Percentiles rank a stretch among this genome's conserved stretches.
These are phyloP conservation scores for Zingel zingel DNA, from an alignment of 2,113 vertebrate species.

Conservation along the genomic window DNA sequence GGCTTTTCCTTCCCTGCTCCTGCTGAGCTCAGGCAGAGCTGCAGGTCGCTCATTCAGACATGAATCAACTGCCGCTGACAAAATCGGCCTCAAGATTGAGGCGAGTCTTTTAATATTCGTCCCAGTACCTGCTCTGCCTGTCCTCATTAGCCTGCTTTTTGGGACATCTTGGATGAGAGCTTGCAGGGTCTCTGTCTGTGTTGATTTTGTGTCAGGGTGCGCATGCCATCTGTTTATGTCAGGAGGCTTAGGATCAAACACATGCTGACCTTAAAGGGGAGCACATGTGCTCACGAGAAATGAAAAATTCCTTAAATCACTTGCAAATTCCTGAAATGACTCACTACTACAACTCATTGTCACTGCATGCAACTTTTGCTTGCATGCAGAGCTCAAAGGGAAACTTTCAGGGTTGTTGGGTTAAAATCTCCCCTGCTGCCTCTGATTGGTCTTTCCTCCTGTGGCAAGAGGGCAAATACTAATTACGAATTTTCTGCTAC, in stretches of 20 bases:
- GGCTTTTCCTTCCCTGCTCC: conserved; percentile 9
- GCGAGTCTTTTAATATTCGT: conserved; percentile 18
- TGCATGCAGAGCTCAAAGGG: background rate
- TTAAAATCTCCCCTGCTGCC: conserved; percentile 28
- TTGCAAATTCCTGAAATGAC: background rate
- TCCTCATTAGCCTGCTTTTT: conserved; percentile 57
- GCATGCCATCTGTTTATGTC: conserved; percentile 17
- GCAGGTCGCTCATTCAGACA: conserved; percentile 14
- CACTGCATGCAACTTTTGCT: no score
- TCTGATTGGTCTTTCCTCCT: conserved; percentile 22
- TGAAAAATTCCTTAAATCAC: background rate
- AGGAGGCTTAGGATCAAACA: conserved; percentile 37
- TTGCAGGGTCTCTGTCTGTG: conserved; percentile 17
- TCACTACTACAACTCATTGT: background rate
- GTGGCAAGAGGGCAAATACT: conserved; percentile 6
- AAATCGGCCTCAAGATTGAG: background rate
- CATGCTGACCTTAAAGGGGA: conserved; percentile 22
- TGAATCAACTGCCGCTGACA: background rate
- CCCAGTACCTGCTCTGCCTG: conserved; percentile 26
- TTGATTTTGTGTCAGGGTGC: background rate
- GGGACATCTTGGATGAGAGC: conserved; percentile 35
- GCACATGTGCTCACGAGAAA: conserved; percentile 19
- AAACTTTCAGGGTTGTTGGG: background rate
- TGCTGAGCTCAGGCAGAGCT: conserved; percentile 4
- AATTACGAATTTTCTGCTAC: conserved; percentile 40